Base-by-base conservation (phyloP, 1,140 invertebrate species). In the Ceratina japonica region DNA sequence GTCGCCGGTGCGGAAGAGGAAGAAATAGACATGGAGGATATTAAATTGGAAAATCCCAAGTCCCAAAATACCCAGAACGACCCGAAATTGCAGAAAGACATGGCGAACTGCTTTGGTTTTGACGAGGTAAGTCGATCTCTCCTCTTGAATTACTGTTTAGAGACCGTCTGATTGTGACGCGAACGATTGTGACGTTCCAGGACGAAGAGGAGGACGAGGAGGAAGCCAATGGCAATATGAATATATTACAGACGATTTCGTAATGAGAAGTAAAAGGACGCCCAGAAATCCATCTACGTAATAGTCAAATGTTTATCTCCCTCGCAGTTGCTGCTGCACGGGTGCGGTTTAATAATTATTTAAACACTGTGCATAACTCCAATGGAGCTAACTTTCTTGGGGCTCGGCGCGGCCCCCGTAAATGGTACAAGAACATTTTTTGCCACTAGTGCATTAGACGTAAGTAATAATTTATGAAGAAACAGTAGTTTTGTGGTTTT, bases 81-180 rank as follows among this genome's bases (percentile, higher is more conserved):
- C 82, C 90, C 87, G 81, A 94, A 90, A 92, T 90, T 88, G 81
- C 94, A 87, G 22, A 95, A 95, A 84, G 96, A 96, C 86, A 96
- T 97, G 93, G 94, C 95, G 85, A 97, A 95, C 56, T 97, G 96
- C 89, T 97, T 97, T 89, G 97, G 97, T 20, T 97, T 97, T 93
- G 96, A 97, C 91, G 96, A 96, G 89, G 94, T 94, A 90, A 87
- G 75, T 83, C 72, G 44, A 51, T n/a, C 63, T 18, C 0, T 44
- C 15, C 44, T 22, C 12, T 8, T 13, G 15, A 44, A 51, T 58
- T n/a, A 10, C 0, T 56, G 15, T 27, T 52, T 69, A 22, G 56
- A 64, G 7, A n/a, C 1, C 3, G 20, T 15, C 27, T 54, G 12
- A 31, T 52, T 58, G 3, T 31, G 3, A 44, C 3, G 22, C 16